A percentile compares a stretch with the other conserved stretches of the same genome.
Conservation (phyloP, 92 coral and sea anemone genomes). For the Umimayanthus chanpuru region DNA sequence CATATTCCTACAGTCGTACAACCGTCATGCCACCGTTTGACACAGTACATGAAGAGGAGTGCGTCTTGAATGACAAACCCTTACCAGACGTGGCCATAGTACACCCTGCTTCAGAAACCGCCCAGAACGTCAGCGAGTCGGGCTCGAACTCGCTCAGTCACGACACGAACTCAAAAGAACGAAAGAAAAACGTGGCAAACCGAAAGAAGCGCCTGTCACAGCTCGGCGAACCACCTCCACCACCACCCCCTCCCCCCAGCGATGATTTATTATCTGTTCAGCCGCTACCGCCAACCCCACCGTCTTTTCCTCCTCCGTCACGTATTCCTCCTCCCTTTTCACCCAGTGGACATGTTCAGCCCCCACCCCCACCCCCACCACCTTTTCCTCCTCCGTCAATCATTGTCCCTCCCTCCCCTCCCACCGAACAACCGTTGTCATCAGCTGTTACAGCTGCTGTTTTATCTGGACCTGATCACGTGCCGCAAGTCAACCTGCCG, state of each 20-base stretch:
- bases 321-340: constrained; percentile 2
- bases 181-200: constrained; percentile 17
- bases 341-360: neutral
- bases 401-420: constrained; percentile 29
- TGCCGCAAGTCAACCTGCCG: neutral
- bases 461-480: neutral
- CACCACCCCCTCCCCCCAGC: constrained; percentile 28
- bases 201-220: constrained; percentile 30
- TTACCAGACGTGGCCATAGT: constrained; percentile 29
- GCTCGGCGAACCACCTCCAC: constrained; percentile 33
- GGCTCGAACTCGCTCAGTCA: neutral
- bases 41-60: constrained; percentile 1
- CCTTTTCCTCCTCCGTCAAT: constrained; percentile 31
- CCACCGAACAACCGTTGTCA: neutral
- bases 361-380: constrained; percentile 26
- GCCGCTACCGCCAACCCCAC: constrained; percentile 23
- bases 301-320: constrained; percentile 35
- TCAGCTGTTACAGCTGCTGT: neutral
- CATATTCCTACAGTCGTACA: constrained; percentile 59
- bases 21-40: constrained; percentile 43
- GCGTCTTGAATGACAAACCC: neutral
- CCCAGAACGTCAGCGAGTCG: neutral
- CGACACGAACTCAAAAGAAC: constrained; percentile 26
- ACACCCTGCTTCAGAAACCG: constrained; percentile 42
- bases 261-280: neutral